Evolutionary conservation across 2,888 invertebrate species (phyloP), one percentile per base, ranked within the genome.

Genomic region (Rhimphoctona megacephalus): DNA sequence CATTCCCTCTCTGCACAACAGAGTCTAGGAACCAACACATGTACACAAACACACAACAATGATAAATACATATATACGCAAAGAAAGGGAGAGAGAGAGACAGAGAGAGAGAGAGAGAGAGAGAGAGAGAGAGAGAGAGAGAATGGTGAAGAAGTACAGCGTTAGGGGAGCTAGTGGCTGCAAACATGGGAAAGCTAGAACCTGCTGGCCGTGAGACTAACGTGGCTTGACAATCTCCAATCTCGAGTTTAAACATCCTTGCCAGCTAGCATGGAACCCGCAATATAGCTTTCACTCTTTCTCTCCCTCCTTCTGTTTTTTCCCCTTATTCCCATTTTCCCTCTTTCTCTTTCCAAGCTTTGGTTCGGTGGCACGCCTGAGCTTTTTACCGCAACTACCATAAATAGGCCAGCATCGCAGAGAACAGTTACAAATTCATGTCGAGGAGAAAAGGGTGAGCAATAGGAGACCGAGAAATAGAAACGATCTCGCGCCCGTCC

Each of bases 161-260:
- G 66, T n/a, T 36, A 66, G 54, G n/a, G 52, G 25, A 69, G 39
- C 46, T 61, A 80, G 49, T 57, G 52, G 78, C 54, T 43, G 78
- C 84, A 81, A 87, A 87, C 84, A 84, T 79, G 70, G 70, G 19
- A 22, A 78, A 81, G 81, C 81, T n/a, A 76, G 79, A 83, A 66
- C 69, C 66, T 19, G 84, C 66, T 87, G 86, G 84, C 76, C 76
- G 49, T 84, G 86, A 87, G 78, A 82, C 85, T 88, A 89, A 87
- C 85, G 82, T 82, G 80, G 85, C 86, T 86, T 87, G 88, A 89
- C 88, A 88, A 87, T 86, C 85, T 86, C 85, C 86, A 84, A 89
- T 87, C 85, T 82, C 81, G 84, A 88, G 87, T 81, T 86, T 88
- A 81, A 86, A 81, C 84, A 76, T 81, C 85, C 85, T 76, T 82